phyloP scores from a whole-genome alignment of 1,140 invertebrate species.

The Cepaea nemoralis region DNA sequence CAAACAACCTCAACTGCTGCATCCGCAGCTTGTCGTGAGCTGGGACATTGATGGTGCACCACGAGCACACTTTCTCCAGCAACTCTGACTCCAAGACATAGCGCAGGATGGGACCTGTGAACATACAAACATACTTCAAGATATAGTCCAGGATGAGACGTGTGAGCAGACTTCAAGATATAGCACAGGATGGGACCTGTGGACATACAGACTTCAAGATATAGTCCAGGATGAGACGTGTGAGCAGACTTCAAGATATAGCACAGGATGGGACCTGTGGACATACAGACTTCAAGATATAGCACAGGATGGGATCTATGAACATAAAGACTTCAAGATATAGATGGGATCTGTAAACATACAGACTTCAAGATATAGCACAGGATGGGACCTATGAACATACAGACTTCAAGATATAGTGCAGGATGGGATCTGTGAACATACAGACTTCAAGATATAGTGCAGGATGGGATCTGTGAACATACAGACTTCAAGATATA shows the following conservation, averaged over 20 bases:
- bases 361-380: too few relatives aligned
- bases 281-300: not conserved
- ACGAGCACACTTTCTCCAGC: slow-evolving; percentile 74
- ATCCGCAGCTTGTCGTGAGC: slow-evolving; percentile 82
- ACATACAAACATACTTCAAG: not conserved
- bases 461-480: too few relatives aligned
- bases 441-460: too few relatives aligned
- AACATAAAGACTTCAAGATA: slow-evolving; percentile 70
- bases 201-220: not conserved
- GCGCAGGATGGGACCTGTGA: slow-evolving; percentile 72
- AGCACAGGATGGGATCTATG: not conserved
- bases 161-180: slow-evolving; percentile 68
- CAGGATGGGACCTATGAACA: too few relatives aligned
- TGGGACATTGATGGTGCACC: slow-evolving; percentile 72
- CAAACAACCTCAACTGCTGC: slow-evolving; percentile 85
- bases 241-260: slow-evolving; percentile 70
- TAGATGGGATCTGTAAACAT: slow-evolving; percentile 70
- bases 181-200: slow-evolving; percentile 73
- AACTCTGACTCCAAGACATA: slow-evolving; percentile 73
- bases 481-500: too few relatives aligned
- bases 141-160: not conserved
- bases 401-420: too few relatives aligned
- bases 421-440: too few relatives aligned
- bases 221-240: not conserved
- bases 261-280: slow-evolving; percentile 72